Conservation (phyloP, 2,888 invertebrate species). For the Lasiommata megera region DNA sequence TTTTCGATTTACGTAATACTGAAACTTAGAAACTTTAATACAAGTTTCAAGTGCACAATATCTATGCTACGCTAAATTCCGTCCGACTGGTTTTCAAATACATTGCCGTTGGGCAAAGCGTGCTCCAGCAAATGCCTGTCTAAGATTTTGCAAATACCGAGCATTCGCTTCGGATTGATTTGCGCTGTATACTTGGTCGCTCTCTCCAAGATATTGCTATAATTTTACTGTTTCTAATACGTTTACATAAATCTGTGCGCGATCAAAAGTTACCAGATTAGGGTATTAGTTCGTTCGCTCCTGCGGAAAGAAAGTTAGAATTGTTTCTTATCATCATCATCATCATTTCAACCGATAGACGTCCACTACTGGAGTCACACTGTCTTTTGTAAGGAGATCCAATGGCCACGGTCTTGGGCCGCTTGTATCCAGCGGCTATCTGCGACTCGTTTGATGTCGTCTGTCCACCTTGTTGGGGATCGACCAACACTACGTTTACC, state of each 20-base stretch:
- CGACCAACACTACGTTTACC: too few relatives aligned
- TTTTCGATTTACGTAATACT: neutral
- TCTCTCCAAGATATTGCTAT: neutral
- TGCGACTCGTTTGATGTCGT: too few relatives aligned
- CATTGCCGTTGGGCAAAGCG: conserved; percentile 10
- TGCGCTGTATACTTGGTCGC: conserved; percentile 1
- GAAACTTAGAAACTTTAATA: neutral
- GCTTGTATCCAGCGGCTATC: too few relatives aligned
- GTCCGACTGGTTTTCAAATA: conserved; percentile 9
- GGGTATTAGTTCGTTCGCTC: too few relatives aligned
- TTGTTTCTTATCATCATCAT: too few relatives aligned
- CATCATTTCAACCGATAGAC: too few relatives aligned
- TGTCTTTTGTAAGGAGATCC: too few relatives aligned
- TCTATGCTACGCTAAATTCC: conserved; percentile 5
- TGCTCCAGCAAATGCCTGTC: conserved; percentile 11
- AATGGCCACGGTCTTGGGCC: too few relatives aligned
- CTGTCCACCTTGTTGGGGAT: too few relatives aligned
- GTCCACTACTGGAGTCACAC: too few relatives aligned
- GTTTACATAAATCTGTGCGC: neutral
- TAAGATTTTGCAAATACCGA: conserved; percentile 15
- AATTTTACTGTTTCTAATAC: neutral
- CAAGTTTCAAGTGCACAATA: conserved; percentile 4
- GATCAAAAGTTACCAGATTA: too few relatives aligned
- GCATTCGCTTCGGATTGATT: conserved; percentile 6
- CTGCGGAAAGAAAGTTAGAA: too few relatives aligned